Percentiles rank a stretch among this genome's conserved stretches.
Evolutionary conservation across 1,140 invertebrate species (phyloP).

Genomic region (Euwallacea fornicatus): DNA sequence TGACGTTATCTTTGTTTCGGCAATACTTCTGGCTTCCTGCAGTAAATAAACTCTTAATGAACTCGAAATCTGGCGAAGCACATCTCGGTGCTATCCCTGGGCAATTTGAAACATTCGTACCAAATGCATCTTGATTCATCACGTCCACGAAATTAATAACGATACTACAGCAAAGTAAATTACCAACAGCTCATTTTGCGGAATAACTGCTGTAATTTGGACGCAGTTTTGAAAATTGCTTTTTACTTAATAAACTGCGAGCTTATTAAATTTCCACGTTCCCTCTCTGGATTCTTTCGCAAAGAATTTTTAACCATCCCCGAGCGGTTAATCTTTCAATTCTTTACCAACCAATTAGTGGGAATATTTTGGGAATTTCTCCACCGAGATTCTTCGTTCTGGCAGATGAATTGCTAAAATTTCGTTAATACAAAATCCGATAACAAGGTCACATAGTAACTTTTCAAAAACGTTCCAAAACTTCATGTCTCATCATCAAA

Average conservation of each 20-base stretch:
- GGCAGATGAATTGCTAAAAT: too few species aligned
- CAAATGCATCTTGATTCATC: conserved; percentile 11
- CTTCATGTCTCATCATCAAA: too few species aligned
- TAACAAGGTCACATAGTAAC: too few species aligned
- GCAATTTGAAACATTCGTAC: conserved; percentile 13
- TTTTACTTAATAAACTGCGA: conserved; percentile 13
- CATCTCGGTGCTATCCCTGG: not conserved
- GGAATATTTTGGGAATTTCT: not conserved
- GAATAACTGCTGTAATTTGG: conserved; percentile 5
- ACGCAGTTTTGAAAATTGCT: conserved; percentile 12
- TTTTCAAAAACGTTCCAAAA: too few species aligned
- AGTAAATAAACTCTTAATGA: conserved; percentile 11
- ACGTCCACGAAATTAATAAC: not conserved
- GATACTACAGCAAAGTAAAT: not conserved
- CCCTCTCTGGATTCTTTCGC: conserved; percentile 1
- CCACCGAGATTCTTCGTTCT: not conserved
- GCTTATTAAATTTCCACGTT: conserved; percentile 11
- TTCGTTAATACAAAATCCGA: too few species aligned
- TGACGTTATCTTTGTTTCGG: too few species aligned
- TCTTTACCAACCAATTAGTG: conserved; percentile 2
- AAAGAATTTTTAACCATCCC: not conserved
- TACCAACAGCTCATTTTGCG: conserved; percentile 6
- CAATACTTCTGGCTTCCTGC: too few species aligned
- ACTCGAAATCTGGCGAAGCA: not conserved
- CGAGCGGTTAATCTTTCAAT: not conserved